Evolutionary conservation across 2,888 invertebrate genomes (phyloP).

Genomic region (Oscheius onirici): DNA sequence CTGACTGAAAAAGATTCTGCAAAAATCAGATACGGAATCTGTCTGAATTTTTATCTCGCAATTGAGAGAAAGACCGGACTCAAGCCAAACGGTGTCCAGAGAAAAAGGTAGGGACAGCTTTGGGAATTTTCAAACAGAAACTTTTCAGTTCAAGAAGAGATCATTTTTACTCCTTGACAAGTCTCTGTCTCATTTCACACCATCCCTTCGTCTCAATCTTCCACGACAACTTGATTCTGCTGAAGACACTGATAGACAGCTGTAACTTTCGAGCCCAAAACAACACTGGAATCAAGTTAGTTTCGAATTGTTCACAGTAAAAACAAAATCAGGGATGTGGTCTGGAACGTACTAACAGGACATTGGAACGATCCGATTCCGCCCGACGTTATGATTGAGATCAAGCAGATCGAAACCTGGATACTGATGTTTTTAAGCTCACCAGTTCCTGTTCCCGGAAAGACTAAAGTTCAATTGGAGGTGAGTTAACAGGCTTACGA

Average conservation of each 20-base stretch:
- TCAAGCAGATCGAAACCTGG: slow-evolving; percentile 98
- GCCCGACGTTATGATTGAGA: slow-evolving; percentile 91
- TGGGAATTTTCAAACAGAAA: background rate
- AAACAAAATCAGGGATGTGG: slow-evolving; percentile 81
- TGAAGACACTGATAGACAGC: slow-evolving; percentile 94
- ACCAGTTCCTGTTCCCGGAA: slow-evolving; percentile 96
- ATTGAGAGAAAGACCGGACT: slow-evolving; percentile 32
- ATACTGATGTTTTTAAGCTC: slow-evolving; percentile 92
- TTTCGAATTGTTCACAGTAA: background rate
- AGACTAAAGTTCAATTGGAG: slow-evolving; percentile 81
- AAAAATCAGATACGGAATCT: slow-evolving; percentile 91
- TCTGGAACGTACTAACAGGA: slow-evolving; percentile 91
- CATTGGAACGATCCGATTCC: slow-evolving; percentile 75
- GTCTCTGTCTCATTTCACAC: slow-evolving; percentile 95
- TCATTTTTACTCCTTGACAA: slow-evolving; percentile 81
- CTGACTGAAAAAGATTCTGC: slow-evolving; percentile 98
- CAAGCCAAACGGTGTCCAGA: slow-evolving; percentile 7
- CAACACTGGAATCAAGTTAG: slow-evolving; percentile 45
- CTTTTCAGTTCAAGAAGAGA: slow-evolving; percentile 43
- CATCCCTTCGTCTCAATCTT: slow-evolving; percentile 99
- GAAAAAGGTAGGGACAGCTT: slow-evolving; percentile 1
- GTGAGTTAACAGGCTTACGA: slow-evolving; percentile 37
- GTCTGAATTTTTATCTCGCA: slow-evolving; percentile 84
- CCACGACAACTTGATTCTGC: slow-evolving; percentile 93
- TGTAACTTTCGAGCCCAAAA: slow-evolving; percentile 83